Evolutionary conservation across 2,113 vertebrate genomes (phyloP).

Genomic region (Rhynchomys soricoides): DNA sequence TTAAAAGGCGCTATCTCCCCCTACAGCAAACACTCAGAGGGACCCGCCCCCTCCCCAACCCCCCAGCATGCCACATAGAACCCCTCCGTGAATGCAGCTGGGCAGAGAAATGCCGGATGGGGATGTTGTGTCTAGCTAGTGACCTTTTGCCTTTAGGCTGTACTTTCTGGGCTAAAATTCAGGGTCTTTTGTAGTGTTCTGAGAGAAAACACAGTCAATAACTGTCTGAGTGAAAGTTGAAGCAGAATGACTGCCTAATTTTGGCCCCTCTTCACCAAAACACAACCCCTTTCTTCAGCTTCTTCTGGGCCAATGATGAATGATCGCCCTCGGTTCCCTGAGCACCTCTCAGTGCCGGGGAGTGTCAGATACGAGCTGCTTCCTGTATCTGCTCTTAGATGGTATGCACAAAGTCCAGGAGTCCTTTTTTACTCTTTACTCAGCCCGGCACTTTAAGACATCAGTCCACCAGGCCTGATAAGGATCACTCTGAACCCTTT

Average conservation of each 20-base stretch:
- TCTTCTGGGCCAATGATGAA: background rate
- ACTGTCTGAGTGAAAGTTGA: background rate
- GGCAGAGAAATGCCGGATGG: background rate
- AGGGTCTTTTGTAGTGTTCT: background rate
- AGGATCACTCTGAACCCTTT: background rate
- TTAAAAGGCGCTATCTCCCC: background rate
- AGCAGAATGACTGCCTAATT: background rate
- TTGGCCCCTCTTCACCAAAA: background rate
- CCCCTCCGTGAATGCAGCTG: background rate
- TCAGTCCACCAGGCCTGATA: background rate
- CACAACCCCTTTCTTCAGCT: background rate
- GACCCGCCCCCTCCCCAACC: accelerated
- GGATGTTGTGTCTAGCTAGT: background rate
- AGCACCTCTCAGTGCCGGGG: background rate
- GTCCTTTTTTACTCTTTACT: background rate
- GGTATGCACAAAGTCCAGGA: background rate
- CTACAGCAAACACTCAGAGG: background rate
- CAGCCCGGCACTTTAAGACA: background rate
- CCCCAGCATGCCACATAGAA: background rate
- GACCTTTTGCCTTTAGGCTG: background rate
- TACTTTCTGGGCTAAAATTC: background rate
- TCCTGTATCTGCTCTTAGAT: background rate
- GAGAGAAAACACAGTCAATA: background rate
- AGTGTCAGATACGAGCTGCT: background rate
- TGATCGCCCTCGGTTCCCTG: background rate